Base-by-base conservation (phyloP, 2,888 invertebrate genomes). In the Saturnia japonica region DNA sequence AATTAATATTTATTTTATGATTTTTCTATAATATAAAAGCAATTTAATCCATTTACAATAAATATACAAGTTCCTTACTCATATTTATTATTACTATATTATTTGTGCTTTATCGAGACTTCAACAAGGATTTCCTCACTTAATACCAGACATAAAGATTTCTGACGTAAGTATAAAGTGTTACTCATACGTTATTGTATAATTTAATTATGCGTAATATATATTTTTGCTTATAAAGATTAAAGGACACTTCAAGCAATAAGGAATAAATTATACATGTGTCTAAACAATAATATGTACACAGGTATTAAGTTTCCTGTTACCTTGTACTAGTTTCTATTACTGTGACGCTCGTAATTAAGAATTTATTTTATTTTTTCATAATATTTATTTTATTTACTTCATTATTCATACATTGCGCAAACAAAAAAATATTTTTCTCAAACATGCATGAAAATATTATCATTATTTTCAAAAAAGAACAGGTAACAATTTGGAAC, bases 61-160 rank as follows among this genome's bases (percentile, higher is more conserved):
- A 54, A 54, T 8, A n/a, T 0, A 60, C 12, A 60, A 28, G 25
- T 25, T 14, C 25, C 12, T 60, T 28, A 14, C 6, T 34, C 6
- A 14, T 25, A 14, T 16, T 34, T 34, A 14, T 25, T 60, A 60
- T 25, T 3, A 60, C 14, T 28, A 28, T 60, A 60, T n/a, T n/a
- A n/a, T 60, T 28, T 28, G 4, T 4, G 14, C 57, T 28, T 25
- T 60, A 60, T 28, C 57, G 12, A 25, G 28, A 25, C 28, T 60
- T 60, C 57, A 60, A 60, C 28, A 28, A 25, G 57, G 57, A 60
- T 60, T 60, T 60, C 57, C 57, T 60, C 12, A 60, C 14, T 60
- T 28, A 28, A 60, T 28, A 25, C 25, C 16, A 60, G 57, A 60
- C 57, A 16, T 60, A 60, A 60, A 60, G 28, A 25, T 14, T 28